Evolutionary conservation across 2,888 invertebrate genomes (phyloP), one percentile per base, ranked within the genome.

Genomic region (Thereva nobilitata): DNA sequence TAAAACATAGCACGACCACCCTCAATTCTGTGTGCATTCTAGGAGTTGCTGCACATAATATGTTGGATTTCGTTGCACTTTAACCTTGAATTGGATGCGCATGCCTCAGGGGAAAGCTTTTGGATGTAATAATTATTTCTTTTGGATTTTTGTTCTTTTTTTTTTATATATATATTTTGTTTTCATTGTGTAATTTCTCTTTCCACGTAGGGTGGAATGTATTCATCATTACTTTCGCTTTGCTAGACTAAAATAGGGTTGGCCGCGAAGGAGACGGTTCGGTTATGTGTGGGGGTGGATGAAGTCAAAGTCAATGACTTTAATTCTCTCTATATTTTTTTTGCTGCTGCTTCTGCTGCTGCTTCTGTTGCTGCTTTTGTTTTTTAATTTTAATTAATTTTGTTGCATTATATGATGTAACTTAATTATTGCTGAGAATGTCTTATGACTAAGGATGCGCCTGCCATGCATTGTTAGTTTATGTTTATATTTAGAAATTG

Each of bases 11-110:
- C 66, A 67, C 64, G 56, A 56, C 61, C 35, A 23, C 52, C 9
- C 8, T 23, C 23, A 41, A 40, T 41, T 41, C 45, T 41, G 50
- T 61, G 50, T 50, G 50, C n/a, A 63, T 38, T 56, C 61, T 54
- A 35, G 56, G 37, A 23, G n/a, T 34, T n/a, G 52, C 53, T 44
- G 57, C 50, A 10, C 59, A 67, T 67, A 68, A 61, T 54, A 66
- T 68, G 67, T 59, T 41, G 44, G 75, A 76, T 78, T 79, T 75
- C 80, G 76, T 78, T 80, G 80, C 80, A 80, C 80, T 80, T 80
- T 80, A 79, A 80, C 80, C 80, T 80, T 80, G 80, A 80, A 79
- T 70, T 67, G 68, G 42, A 12, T 12, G 73, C 74, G 74, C 74
- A 72, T 72, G 74, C 56, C 70, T 70, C 61, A 63, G 59, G 49